phyloP scores from a whole-genome alignment of 1,140 invertebrate genomes.

The Hylyphantes graminicola region DNA sequence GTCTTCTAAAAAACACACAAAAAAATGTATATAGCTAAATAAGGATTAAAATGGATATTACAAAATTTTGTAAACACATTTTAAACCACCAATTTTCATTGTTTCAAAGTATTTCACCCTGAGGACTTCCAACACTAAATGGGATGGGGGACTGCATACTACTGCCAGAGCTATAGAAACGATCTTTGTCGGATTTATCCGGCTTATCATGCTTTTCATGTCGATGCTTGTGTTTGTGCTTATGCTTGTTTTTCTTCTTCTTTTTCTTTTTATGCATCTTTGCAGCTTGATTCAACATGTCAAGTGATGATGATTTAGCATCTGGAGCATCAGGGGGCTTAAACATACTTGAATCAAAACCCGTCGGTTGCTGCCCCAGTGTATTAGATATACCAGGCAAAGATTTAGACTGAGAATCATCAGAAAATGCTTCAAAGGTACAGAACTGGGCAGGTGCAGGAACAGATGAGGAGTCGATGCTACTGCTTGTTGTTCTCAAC shows the following conservation, averaged over 20 bases:
- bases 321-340: slow-evolving; percentile 63
- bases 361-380: slow-evolving; percentile 53
- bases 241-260: slow-evolving; percentile 69
- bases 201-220: slow-evolving; percentile 64
- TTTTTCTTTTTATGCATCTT: slow-evolving; percentile 72
- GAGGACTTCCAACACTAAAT: slow-evolving; percentile 59
- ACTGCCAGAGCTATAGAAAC: slow-evolving; percentile 61
- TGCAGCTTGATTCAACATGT: slow-evolving; percentile 44
- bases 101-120: slow-evolving; percentile 52
- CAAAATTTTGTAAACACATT: no score
- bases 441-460: slow-evolving; percentile 50
- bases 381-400: slow-evolving; percentile 50
- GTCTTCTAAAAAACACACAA: no score
- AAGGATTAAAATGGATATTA: no score
- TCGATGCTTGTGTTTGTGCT: slow-evolving; percentile 66
- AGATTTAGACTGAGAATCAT: slow-evolving; percentile 61
- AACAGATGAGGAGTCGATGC: slow-evolving; percentile 45
- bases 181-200: slow-evolving; percentile 45
- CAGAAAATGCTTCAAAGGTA: slow-evolving; percentile 52
- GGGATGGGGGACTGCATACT: slow-evolving; percentile 58
- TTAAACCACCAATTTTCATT: no score
- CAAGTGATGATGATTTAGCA: slow-evolving; percentile 2
- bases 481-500: slow-evolving; percentile 41
- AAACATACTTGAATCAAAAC: slow-evolving; percentile 62
- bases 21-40: no score